Conservation (phyloP, 2,888 invertebrate species). For the Deilephila porcellus region DNA sequence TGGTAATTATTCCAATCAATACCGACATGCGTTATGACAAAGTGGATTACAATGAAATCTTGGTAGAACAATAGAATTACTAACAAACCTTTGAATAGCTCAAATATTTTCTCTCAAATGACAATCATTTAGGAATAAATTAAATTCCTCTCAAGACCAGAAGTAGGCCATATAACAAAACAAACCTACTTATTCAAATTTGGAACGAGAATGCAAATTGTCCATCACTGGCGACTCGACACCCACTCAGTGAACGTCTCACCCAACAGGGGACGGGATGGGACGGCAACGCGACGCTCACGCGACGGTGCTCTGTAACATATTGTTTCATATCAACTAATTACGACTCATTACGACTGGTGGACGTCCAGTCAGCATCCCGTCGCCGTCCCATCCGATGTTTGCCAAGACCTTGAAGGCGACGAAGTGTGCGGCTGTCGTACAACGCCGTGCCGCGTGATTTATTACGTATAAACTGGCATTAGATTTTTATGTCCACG, state of each 20-base stretch:
- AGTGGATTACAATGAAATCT: too few relatives aligned
- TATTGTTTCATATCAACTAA: not conserved
- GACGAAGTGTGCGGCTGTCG: conserved; percentile 35
- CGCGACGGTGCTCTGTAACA: too few relatives aligned
- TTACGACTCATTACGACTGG: conserved; percentile 37
- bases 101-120: too few relatives aligned
- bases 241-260: not conserved
- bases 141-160: too few relatives aligned
- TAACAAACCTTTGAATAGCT: too few relatives aligned
- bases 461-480: conserved; percentile 69
- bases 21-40: too few relatives aligned
- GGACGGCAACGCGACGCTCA: too few relatives aligned
- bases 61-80: too few relatives aligned
- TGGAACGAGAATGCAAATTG: not conserved
- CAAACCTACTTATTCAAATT: not conserved
- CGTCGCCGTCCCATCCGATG: too few relatives aligned
- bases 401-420: not conserved
- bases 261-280: too few relatives aligned
- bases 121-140: too few relatives aligned
- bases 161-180: not conserved
- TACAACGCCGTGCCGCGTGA: conserved; percentile 50
- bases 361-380: not conserved
- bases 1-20: too few relatives aligned
- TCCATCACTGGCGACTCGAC: not conserved
- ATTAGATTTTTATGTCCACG: conserved; percentile 77